Evolutionary conservation across 2,888 invertebrate genomes (phyloP), one percentile per base, ranked within the genome.

Genomic region (Phlogophora meticulosa): DNA sequence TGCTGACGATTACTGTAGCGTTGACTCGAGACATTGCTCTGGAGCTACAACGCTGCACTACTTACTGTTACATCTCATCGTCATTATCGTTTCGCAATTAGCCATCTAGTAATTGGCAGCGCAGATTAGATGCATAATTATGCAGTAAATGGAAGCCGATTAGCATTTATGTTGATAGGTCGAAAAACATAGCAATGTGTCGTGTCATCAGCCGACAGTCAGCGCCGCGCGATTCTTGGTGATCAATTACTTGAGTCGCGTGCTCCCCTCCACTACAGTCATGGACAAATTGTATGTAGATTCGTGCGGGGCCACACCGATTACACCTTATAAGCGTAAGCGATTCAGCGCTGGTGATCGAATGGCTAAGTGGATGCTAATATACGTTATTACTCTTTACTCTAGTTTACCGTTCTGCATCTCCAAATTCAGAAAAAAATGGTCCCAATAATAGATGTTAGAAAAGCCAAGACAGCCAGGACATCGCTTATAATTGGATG

Each of bases 221-320:
- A 22, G 13, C 1, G 42, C 34, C 34, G 11, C 36, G 28, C n/a
- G 9, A 22, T 46, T 42, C 22, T 36, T 36, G 32, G 36, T 42
- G 34, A 36, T 48, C 59, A 43, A 36, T 51, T 61, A 61, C 61
- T 55, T 49, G 53, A 22, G 17, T 36, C 40, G 51, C 40, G 32
- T 10, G 17, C 15, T 57, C 15, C 60, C 15, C 34, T 46, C 24
- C 42, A 40, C 45, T 34, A 56, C 72, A 38, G 22, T 48, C 61
- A 72, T 24, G 56, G 55, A 57, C 49, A 59, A n/a, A 36, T 15
- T 71, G 72, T 77, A 77, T 57, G 72, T 51, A 77, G 56, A 76
- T 57, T 46, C 32, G 24, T 24, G 42, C 46, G 17, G 55, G 17
- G 38, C 45, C 22, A 52, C 43, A 62, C 45, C 63, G 72, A 77